phyloP scores from a whole-genome alignment of 2,113 vertebrate species.

The Scatophagus argus region DNA sequence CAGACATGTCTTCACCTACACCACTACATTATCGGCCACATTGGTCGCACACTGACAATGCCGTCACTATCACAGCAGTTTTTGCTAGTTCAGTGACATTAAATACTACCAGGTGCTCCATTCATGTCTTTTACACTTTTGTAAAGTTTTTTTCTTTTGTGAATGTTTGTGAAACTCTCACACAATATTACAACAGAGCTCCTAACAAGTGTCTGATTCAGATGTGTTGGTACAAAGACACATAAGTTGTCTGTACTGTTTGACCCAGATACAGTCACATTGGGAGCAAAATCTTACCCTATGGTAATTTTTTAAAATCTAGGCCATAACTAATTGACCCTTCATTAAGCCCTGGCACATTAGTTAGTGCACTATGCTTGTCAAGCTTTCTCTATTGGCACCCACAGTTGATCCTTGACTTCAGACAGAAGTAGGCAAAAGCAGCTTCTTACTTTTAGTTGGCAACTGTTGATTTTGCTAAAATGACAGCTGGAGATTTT shows the following conservation, averaged over 20 bases:
- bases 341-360: not conserved
- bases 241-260: not conserved
- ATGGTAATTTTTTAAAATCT: not conserved
- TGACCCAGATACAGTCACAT: not conserved
- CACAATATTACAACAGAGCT: not conserved
- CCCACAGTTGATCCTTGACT: not conserved
- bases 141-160: slow-evolving; percentile 21
- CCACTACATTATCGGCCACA: slow-evolving; percentile 74
- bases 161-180: slow-evolving; percentile 15
- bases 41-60: slow-evolving; percentile 63
- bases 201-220: not conserved
- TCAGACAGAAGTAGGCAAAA: not conserved
- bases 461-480: not conserved
- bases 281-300: not conserved
- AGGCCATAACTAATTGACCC: not conserved
- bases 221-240: not conserved
- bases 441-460: not conserved
- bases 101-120: slow-evolving; percentile 45
- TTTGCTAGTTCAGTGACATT: slow-evolving; percentile 28
- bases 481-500: not conserved
- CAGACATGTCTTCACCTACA: slow-evolving; percentile 10
- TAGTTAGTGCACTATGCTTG: not conserved
- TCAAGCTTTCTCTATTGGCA: not conserved
- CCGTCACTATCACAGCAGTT: slow-evolving; percentile 38
- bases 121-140: slow-evolving; percentile 49